Base-by-base conservation (phyloP, 2,888 invertebrate species). In the Leucophenga montana region DNA sequence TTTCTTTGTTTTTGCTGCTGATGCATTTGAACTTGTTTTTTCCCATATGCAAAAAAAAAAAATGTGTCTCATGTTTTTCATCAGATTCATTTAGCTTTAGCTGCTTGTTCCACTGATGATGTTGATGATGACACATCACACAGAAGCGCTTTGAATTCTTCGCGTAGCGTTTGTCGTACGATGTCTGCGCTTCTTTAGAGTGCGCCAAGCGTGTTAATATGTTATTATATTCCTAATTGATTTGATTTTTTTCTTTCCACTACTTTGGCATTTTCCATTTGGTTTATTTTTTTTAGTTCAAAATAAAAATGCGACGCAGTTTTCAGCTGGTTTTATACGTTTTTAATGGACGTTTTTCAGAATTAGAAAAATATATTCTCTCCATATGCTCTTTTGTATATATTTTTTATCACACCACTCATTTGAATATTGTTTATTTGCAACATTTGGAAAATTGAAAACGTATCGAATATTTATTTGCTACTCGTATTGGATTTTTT, bases 151-250 rank as follows among this genome's bases (percentile, higher is more conserved):
- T 72, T 64, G 46, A 54, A 27, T 44, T 69, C 68, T 8, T 61
- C 57, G 67, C 27, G 5, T n/a, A 44, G n/a, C n/a, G n/a, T 67
- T 44, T 44, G 8, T 71, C 53, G 65, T 18, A 2, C 27, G 18
- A 14, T 14, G 18, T 18, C 16, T 20, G 14, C 22, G 3, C 56
- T 11, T 33, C 48, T 46, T 50, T 70, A 39, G 71, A 54, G 31
- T 62, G 57, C 46, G 56, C 53, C 53, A 69, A 78, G 75, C 84
- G 84, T 84, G 81, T 71, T 84, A 78, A 81, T 82, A 75, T 68
- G 77, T 77, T 80, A 84, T 81, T 84, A 39, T 39, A 11, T 39
- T 39, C 39, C 39, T 8, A 39, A 39, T 1, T 39, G 39, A 39
- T 39, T n/a, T n/a, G n/a, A 39, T 39, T 39, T 39, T 39, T 39